Evolutionary conservation across 1,140 invertebrate species (phyloP), one percentile per base, ranked within the genome.

Genomic region (Meloidogyne exigua): DNA sequence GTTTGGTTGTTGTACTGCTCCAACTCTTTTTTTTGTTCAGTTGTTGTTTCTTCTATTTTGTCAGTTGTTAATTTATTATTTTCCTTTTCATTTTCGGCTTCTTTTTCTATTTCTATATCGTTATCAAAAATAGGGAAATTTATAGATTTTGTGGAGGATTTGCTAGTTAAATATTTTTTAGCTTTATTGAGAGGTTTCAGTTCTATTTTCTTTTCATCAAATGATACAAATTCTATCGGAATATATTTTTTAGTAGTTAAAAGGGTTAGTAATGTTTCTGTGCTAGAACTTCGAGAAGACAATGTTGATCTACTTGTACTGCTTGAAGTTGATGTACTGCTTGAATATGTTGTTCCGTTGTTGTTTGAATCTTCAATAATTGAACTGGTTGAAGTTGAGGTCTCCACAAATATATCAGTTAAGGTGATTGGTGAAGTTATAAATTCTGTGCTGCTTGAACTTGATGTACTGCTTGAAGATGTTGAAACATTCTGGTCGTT

Each of bases 271-370:
- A 49, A 18, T 18, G 44, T 15, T n/a, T 11, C 18, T 2, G 15
- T 49, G 4, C 1, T 18, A 4, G 44, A 49, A 49, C 15, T 49
- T 18, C 2, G 2, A 49, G 44, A 39, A 39, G 36, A 39, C 0
- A 39, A 39, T 39, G 36, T 49, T 49, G 44, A 4, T 32, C n/a
- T 32, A 1, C 36, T 39, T 25, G 66, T 32, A 32, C n/a, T 18
- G n/a, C 66, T n/a, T 57, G 49, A n/a, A 49, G 49, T n/a, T 57
- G 49, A n/a, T 57, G 49, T 57, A 57, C 49, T 57, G 49, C 49
- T 57, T n/a, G 49, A 57, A 57, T 7, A 7, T 4, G 49, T n/a
- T n/a, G n/a, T n/a, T n/a, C n/a, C n/a, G n/a, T n/a, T n/a, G n/a
- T n/a, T 39, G 36, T 4, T 39, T 39, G 36, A n/a, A n/a, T n/a